phyloP scores from a whole-genome alignment of 2,888 invertebrate genomes.

The Hyppa rectilinea region DNA sequence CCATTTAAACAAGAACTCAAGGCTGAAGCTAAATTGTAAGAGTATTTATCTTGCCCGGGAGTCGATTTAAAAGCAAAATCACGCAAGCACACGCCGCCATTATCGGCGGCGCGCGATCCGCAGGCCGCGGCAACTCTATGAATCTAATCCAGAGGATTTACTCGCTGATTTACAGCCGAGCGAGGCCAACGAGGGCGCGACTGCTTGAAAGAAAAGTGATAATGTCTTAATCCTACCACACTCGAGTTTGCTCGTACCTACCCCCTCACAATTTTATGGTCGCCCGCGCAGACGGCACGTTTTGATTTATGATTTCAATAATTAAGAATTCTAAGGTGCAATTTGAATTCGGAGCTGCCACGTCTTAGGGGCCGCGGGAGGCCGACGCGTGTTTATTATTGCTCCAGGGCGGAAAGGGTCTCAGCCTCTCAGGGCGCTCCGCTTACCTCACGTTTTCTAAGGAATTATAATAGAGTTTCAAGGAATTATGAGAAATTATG shows the following conservation, averaged over 20 bases:
- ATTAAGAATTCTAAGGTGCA: conserved; percentile 91
- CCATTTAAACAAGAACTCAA: conserved; percentile 84
- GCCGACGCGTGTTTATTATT: conserved; percentile 90
- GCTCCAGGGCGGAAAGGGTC: conserved; percentile 87
- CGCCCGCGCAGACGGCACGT: conserved; percentile 89
- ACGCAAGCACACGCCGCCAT: conserved; percentile 89
- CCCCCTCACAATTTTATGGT: conserved; percentile 87
- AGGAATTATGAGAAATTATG: conserved; percentile 80
- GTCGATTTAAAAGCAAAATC: conserved; percentile 91
- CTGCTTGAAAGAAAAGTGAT: conserved; percentile 92
- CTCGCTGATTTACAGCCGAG: conserved; percentile 90
- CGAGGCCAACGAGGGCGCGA: conserved; percentile 85
- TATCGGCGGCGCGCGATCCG: conserved; percentile 87
- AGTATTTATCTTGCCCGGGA: conserved; percentile 88
- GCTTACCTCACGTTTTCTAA: conserved; percentile 84
- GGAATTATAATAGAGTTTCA: conserved; percentile 83
- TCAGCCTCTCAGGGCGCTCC: conserved; percentile 62
- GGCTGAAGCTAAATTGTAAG: conserved; percentile 83
- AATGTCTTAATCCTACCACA: conserved; percentile 92
- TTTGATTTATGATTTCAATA: conserved; percentile 91
- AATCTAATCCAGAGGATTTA: conserved; percentile 91
- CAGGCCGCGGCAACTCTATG: conserved; percentile 90
- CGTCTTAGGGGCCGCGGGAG: conserved; percentile 84
- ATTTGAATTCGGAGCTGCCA: conserved; percentile 89
- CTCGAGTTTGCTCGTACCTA: conserved; percentile 82